These are phyloP conservation scores for Tamandua tetradactyla DNA, from an alignment of 2,797 vertebrate genomes.

Conservation along the genomic window DNA sequence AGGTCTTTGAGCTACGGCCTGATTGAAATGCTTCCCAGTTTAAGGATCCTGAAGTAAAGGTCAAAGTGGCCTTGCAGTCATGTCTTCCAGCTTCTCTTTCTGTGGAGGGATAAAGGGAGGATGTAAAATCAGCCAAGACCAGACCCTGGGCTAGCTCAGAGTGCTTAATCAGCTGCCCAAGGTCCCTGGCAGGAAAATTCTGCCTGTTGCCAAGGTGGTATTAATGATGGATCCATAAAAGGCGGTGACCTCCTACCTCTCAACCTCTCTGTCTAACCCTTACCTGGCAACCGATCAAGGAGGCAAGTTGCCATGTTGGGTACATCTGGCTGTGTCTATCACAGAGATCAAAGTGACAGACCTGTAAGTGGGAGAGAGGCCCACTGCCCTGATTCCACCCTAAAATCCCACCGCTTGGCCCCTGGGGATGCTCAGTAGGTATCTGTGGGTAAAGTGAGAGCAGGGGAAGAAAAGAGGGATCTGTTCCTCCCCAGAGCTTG, in stretches of 20 bases:
- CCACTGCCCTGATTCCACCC: neutral
- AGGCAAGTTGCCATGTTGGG: slow-evolving; percentile 77
- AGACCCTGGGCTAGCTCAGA: slow-evolving; percentile 75
- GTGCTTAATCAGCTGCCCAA: slow-evolving; percentile 82
- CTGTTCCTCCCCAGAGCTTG: neutral
- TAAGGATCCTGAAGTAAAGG: slow-evolving; percentile 81
- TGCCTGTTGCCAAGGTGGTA: slow-evolving; percentile 78
- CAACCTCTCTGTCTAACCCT: slow-evolving; percentile 79
- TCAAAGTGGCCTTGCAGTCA: slow-evolving; percentile 80
- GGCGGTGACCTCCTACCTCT: slow-evolving; percentile 73
- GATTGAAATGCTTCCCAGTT: slow-evolving; percentile 82
- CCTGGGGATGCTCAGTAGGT: neutral
- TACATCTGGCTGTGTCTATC: slow-evolving; percentile 75
- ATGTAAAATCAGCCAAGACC: slow-evolving; percentile 72
- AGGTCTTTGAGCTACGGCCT: slow-evolving; percentile 77
- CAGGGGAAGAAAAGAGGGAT: neutral
- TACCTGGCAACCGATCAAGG: slow-evolving; percentile 83
- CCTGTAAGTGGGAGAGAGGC: neutral
- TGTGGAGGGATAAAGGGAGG: slow-evolving; percentile 72
- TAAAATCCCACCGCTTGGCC: neutral
- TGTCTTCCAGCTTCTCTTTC: slow-evolving; percentile 79
- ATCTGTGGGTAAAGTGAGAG: neutral
- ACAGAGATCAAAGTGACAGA: slow-evolving; percentile 76
- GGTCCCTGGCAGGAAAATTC: slow-evolving; percentile 78
- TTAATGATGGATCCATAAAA: slow-evolving; percentile 82